Evolutionary conservation across 2,888 invertebrate genomes (phyloP), one percentile per base, ranked within the genome.

Genomic region (Macaria liturata): DNA sequence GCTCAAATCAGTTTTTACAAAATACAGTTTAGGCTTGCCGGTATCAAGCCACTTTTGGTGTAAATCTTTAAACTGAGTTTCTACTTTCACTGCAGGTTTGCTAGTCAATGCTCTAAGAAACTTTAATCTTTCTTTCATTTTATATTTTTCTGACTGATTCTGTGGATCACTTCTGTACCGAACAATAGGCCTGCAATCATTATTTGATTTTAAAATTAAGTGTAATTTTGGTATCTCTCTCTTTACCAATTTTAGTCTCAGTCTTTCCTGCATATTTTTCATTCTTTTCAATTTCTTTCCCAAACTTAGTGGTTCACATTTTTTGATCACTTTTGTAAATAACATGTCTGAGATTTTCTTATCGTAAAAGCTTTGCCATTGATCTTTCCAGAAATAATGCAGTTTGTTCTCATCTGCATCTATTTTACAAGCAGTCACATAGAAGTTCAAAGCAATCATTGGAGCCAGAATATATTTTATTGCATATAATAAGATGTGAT

Each of bases 331-430:
- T 68, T 79, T 83, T 5, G 71, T 71, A n/a, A 70, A 72, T 32
- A 86, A 55, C 81, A 91, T 80, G 54, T 77, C 74, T 7, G 77
- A 75, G 40, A 92, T 71, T 57, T 83, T 80, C 66, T 76, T 83
- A 52, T 91, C 88, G 71, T 85, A 89, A 67, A 84, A 88, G 60
- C 88, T 84, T 68, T 92, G 92, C 92, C 92, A 92, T 44, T 86
- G 75, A 48, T 74, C 66, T 76, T 88, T 91, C 78, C 81, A 83
- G 70, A 89, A 91, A 64, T 78, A 92, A 74, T 84, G 75, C 37
- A 92, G 76, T 70, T 86, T 89, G 63, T 88, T 83, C 70, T 91
- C 88, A 74, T 92, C 84, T 0, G 75, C 67, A 65, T 89, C 84
- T 8, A 86, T 63, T 78, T 89, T 90, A 49, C 85, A 84, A 46